Base-by-base conservation (phyloP, 2,113 vertebrate species). In the Mesembrinibis cayennensis region DNA sequence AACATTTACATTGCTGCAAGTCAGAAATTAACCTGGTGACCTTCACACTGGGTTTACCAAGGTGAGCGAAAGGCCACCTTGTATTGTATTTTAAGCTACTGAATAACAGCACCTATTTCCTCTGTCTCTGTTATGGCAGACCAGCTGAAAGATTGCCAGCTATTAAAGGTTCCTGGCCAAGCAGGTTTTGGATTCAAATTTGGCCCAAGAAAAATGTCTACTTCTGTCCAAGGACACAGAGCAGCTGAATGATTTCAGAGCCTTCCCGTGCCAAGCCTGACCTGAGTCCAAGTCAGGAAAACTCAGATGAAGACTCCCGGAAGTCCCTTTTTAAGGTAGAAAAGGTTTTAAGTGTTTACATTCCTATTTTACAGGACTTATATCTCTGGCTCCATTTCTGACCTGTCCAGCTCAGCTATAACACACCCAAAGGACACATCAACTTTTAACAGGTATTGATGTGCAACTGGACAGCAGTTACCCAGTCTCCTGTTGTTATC, bases 211-310 rank as follows among this genome's bases (percentile, higher is more conserved):
- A 92, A 65, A 90, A 77, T 25, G 45, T 62, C 62, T 73, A 10
- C 34, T 92, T 82, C 67, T 90, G 34, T 80, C 93, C 76, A 95
- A 93, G 83, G 89, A 87, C 81, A 76, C 23, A 55, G 84, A 91
- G 77, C 61, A 84, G 65, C 29, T 66, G 44, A 87, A 63, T 79
- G 4, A 87, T 79, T 96, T 89, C 83, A 89, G 71, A 90, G 81
- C 13, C 4, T 47, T 89, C 65, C 69, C 0, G 0, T 89, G 91
- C 89, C 81, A 94, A 93, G 70, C 44, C 70, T 82, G 65, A 93
- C 47, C 55, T 4, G 30, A 81, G 52, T 84, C 80, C 89, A 94
- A 95, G 42, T 9, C 55, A 93, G 55, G 7, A 93, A 65, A 93
- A 76, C 49, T 10, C 73, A 81, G 42, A 18, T 78, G 63, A 94